These are phyloP conservation scores for Gandaritis pyraliata DNA, from an alignment of 2,888 invertebrate genomes.

Conservation along the genomic window DNA sequence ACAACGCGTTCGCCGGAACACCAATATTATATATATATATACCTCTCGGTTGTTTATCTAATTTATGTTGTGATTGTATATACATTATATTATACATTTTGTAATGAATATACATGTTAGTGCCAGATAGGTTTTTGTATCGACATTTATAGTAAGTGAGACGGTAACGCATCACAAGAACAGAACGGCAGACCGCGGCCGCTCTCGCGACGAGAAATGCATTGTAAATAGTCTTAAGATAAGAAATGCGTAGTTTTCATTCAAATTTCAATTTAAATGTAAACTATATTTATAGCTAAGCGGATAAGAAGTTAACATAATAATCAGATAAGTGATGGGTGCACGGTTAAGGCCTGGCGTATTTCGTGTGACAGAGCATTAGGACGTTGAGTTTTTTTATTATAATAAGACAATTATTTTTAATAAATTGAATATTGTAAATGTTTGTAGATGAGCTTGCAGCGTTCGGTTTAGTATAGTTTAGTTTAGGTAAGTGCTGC, in stretches of 20 bases:
- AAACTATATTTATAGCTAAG: conserved; percentile 79
- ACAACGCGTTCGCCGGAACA: conserved; percentile 63
- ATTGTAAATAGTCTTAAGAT: conserved; percentile 78
- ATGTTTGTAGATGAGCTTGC: conserved; percentile 76
- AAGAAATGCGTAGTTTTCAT: conserved; percentile 81
- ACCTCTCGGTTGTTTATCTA: conserved; percentile 81
- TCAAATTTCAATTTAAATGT: conserved; percentile 82
- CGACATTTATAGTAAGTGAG: conserved; percentile 67
- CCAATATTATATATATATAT: conserved; percentile 58
- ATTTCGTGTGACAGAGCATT: conserved; percentile 44
- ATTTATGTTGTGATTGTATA: conserved; percentile 83
- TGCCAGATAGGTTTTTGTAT: conserved; percentile 83
- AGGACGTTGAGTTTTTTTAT: conserved; percentile 42
- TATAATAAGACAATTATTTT: conserved; percentile 65
- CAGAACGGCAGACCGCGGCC: conserved; percentile 48
- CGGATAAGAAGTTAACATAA: conserved; percentile 72
- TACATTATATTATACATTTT: conserved; percentile 80
- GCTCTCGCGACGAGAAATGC: conserved; percentile 62
- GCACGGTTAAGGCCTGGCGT: conserved; percentile 60
- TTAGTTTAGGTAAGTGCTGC: conserved; percentile 47
- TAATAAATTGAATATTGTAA: conserved; percentile 61
- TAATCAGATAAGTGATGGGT: conserved; percentile 56
- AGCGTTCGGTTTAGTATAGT: conserved; percentile 65
- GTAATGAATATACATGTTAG: conserved; percentile 83
- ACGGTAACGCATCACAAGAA: conserved; percentile 42